A percentile compares a stretch with the other conserved stretches of the same genome.
Conservation (phyloP, 2,113 vertebrate species). For the Epinephelus moara region DNA sequence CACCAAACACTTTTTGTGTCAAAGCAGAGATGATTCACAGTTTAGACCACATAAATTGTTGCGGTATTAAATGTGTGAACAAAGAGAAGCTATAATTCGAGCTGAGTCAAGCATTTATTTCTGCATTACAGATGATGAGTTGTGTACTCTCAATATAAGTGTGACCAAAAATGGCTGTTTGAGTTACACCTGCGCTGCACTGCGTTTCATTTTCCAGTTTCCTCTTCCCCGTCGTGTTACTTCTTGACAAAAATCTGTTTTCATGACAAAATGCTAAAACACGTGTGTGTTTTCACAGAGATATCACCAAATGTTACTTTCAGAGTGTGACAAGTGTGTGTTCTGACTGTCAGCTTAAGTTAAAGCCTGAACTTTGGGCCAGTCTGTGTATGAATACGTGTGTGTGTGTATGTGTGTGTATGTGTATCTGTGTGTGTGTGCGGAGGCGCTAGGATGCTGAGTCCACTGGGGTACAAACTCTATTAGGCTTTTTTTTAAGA, state of each 20-base stretch:
- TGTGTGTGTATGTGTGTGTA: slow-evolving; percentile 9
- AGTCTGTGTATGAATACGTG: slow-evolving; percentile 11
- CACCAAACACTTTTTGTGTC: slow-evolving; percentile 14
- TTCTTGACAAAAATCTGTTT: slow-evolving; percentile 30
- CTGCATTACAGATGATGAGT: background rate
- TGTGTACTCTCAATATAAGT: background rate
- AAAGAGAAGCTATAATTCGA: background rate
- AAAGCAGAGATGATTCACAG: slow-evolving; percentile 38
- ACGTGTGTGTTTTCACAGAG: background rate
- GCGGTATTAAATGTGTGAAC: slow-evolving; percentile 29
- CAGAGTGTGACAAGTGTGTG: slow-evolving; percentile 49
- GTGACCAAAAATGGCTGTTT: background rate
- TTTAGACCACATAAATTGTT: slow-evolving; percentile 31
- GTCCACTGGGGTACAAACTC: slow-evolving; percentile 39
- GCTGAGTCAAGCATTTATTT: slow-evolving; percentile 14
- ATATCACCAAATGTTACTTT: slow-evolving; percentile 35
- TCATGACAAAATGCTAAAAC: slow-evolving; percentile 31
- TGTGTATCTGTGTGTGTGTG: background rate
- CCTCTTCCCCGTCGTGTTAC: background rate
- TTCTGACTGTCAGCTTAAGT: slow-evolving; percentile 47
- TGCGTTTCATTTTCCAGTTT: background rate
- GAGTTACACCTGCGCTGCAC: background rate
- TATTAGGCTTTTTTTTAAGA: slow-evolving; percentile 53
- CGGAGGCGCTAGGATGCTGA: slow-evolving; percentile 16
- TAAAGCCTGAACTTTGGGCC: slow-evolving; percentile 42